phyloP scores from a whole-genome alignment of 2,888 invertebrate genomes.

The Noctua fimbriata region DNA sequence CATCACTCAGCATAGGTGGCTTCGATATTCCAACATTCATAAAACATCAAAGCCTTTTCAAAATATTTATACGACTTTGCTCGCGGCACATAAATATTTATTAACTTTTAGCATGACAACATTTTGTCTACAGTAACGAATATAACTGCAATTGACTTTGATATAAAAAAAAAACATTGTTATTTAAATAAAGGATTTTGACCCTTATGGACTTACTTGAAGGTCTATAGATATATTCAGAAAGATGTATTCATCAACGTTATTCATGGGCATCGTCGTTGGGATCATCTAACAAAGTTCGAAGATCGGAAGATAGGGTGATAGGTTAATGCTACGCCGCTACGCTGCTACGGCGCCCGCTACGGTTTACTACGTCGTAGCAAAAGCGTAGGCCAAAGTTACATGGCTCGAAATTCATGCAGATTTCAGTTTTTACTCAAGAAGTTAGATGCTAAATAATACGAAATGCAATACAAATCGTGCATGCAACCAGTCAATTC shows the following conservation, averaged over 20 bases:
- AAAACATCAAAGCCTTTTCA: constrained; percentile 61
- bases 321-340: constrained; percentile 37
- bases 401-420: background rate
- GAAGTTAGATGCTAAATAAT: background rate
- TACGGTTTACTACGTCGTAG: constrained; percentile 46
- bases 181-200: constrained; percentile 19
- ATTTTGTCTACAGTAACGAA: constrained; percentile 42
- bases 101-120: constrained; percentile 43
- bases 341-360: constrained; percentile 21
- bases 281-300: constrained; percentile 12
- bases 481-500: constrained; percentile 23
- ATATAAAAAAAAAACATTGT: constrained; percentile 12
- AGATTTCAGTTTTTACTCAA: background rate
- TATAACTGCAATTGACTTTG: constrained; percentile 18
- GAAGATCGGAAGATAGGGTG: constrained; percentile 17
- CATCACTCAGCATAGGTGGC: background rate
- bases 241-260: constrained; percentile 40
- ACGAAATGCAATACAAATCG: constrained; percentile 29
- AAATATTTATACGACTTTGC: constrained; percentile 52
- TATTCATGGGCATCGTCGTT: constrained; percentile 20
- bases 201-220: constrained; percentile 2
- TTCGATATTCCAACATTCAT: constrained; percentile 45
- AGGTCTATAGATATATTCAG: constrained; percentile 11
- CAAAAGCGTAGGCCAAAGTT: constrained; percentile 37
- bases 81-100: constrained; percentile 53